Base-by-base conservation (phyloP, 2,113 vertebrate species). In the Cryptomyrus ogoouensis region DNA sequence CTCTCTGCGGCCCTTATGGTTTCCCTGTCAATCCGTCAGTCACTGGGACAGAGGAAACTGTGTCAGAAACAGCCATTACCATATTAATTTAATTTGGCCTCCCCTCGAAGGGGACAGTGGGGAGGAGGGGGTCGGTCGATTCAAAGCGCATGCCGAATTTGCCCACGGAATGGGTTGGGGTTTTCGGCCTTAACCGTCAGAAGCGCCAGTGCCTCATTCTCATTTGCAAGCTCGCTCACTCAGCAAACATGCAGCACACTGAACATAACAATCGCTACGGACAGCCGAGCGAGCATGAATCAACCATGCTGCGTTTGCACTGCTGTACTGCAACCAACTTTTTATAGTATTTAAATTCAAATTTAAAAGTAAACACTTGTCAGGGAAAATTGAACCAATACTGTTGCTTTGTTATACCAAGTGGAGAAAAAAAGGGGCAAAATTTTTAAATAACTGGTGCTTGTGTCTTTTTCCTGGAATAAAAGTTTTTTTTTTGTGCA, bases 11-110 rank as follows among this genome's bases (percentile, higher is more conserved):
- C 80, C 89, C 87, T 74, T 52, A 91, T 80, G 91, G 91, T 94
- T 92, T 92, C 93, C 92, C 94, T 91, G 91, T 91, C 92, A 89
- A 88, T 89, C 90, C 77, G 89, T 91, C 90, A 62, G 83, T 92
- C 89, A 91, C 91, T 84, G 91, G 92, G 90, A 93, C 91, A 90
- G 91, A 93, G 93, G 17, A 93, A 88, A 90, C 92, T 90, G 24
- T 91, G 90, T 88, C 52, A 91, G 90, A 52, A 87, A 91, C 91
- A 91, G 77, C 58, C 87, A 2, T 39, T 8, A 91, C 49, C 90
- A 92, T 39, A 85, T 92, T 91, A 91, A 89, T 93, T 91, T 87
- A 70, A 83, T 80, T 91, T 91, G 92, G 50, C 88, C 83, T 88
- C 15, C 49, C 35, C 56, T 31, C 58, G 15, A 50, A 53, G 27